Evolutionary conservation across 2,113 vertebrate species (phyloP).

Genomic region (Megaceryle torquata): DNA sequence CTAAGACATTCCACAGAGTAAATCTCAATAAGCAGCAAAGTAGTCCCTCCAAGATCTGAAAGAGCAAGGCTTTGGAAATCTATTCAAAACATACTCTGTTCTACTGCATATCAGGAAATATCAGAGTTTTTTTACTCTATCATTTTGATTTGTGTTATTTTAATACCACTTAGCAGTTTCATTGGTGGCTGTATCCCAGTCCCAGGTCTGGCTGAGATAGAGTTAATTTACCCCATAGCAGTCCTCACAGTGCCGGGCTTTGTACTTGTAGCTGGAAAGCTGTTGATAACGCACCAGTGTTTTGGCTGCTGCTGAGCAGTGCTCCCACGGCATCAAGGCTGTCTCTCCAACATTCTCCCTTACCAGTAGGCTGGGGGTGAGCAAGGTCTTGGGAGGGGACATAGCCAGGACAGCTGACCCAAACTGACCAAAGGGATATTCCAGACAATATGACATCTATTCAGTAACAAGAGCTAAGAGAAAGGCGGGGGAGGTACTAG

Average conservation of each 20-base stretch:
- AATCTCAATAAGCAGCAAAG: neutral
- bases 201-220: neutral
- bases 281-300: neutral
- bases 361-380: neutral
- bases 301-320: neutral
- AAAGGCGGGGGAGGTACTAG: neutral
- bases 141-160: neutral
- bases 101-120: neutral
- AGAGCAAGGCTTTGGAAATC: neutral
- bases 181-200: neutral
- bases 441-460: neutral
- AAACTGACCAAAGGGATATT: neutral
- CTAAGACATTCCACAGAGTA: neutral
- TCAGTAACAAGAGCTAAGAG: neutral
- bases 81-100: neutral
- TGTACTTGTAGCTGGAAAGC: neutral
- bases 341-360: neutral
- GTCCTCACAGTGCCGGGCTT: neutral
- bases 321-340: neutral
- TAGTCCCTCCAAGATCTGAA: neutral
- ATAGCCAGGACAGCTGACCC: neutral
- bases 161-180: neutral
- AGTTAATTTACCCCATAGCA: neutral
- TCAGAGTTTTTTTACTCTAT: neutral
- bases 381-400: neutral